A percentile compares a stretch with the other conserved stretches of the same genome.
phyloP scores from a whole-genome alignment of 2,797 vertebrate genomes.

The Xyrichtys novacula region DNA sequence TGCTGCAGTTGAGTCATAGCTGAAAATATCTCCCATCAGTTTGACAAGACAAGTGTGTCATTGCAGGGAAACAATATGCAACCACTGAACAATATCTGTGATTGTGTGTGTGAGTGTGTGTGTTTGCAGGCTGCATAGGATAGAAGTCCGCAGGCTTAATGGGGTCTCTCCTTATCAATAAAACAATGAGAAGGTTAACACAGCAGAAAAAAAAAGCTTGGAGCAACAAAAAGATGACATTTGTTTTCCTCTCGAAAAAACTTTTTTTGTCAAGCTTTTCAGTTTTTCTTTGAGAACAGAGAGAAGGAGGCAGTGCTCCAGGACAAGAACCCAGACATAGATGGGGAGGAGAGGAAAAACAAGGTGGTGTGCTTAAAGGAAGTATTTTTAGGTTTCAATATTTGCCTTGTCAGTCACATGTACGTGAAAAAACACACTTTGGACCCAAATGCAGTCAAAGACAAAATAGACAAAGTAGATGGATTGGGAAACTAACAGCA shows the following conservation, averaged over 20 bases:
- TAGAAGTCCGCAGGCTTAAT: slow-evolving; percentile 15
- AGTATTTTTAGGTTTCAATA: too few relatives aligned
- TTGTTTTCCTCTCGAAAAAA: slow-evolving; percentile 43
- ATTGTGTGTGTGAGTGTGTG: neutral
- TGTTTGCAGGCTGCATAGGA: neutral
- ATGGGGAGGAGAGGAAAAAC: neutral
- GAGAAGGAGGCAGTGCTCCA: slow-evolving; percentile 3
- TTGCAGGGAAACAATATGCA: slow-evolving; percentile 8
- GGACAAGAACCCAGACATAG: slow-evolving; percentile 9
- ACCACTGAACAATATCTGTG: neutral
- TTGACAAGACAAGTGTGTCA: slow-evolving; percentile 20
- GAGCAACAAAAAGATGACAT: slow-evolving; percentile 42
- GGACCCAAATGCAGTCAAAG: too few relatives aligned
- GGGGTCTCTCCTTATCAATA: slow-evolving; percentile 37
- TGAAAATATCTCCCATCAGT: slow-evolving; percentile 46
- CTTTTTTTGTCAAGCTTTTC: slow-evolving; percentile 19
- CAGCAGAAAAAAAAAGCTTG: slow-evolving; percentile 24
- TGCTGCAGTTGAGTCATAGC: slow-evolving; percentile 51
- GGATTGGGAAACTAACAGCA: too few relatives aligned
- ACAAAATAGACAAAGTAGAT: too few relatives aligned
- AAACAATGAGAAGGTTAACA: slow-evolving; percentile 38
- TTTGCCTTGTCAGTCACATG: too few relatives aligned
- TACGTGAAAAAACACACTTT: too few relatives aligned
- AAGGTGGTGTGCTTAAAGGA: too few relatives aligned
- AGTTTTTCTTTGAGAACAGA: slow-evolving; percentile 37